Percentiles rank a stretch among this genome's conserved stretches.
Evolutionary conservation across 2,888 invertebrate genomes (phyloP).

Genomic region (Melieria picta): DNA sequence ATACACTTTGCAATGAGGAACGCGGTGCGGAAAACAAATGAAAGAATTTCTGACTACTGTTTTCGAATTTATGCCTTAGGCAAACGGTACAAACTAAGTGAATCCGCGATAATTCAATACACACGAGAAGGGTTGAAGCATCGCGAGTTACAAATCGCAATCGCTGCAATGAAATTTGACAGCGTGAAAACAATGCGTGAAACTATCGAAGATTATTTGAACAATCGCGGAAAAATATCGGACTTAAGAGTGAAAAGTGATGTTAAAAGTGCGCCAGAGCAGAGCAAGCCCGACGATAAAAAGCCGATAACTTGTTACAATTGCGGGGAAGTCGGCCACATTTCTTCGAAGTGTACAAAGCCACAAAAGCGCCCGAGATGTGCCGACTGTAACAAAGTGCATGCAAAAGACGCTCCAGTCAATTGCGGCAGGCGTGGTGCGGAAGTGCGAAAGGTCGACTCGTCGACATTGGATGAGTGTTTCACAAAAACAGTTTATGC

Average conservation of each 20-base stretch:
- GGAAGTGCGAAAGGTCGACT: background rate
- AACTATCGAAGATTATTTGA: constrained; percentile 19
- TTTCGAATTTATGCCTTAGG: constrained; percentile 18
- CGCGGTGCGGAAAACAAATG: constrained; percentile 13
- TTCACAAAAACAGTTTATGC: constrained; percentile 14
- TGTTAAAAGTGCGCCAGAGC: background rate
- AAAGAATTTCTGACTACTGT: constrained; percentile 28
- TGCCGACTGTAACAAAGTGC: constrained; percentile 17
- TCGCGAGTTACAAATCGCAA: constrained; percentile 1
- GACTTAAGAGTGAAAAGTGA: too few species aligned
- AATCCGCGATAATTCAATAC: constrained; percentile 14
- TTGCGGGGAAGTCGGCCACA: constrained; percentile 7
- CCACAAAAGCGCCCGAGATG: constrained; percentile 2
- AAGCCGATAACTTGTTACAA: constrained; percentile 3
- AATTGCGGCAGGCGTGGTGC: constrained; percentile 14
- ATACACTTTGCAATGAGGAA: constrained; percentile 11
- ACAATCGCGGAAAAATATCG: too few species aligned
- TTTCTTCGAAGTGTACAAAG: constrained; percentile 1
- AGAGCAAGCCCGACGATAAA: background rate
- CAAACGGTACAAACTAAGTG: constrained; percentile 14
- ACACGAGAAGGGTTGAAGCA: background rate
- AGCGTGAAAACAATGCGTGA: constrained; percentile 13
- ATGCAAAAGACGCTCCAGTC: constrained; percentile 6
- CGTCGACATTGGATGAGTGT: background rate
- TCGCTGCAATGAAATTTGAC: constrained; percentile 8